phyloP scores from a whole-genome alignment of 1,140 invertebrate species.

The Drosophila bocqueti region DNA sequence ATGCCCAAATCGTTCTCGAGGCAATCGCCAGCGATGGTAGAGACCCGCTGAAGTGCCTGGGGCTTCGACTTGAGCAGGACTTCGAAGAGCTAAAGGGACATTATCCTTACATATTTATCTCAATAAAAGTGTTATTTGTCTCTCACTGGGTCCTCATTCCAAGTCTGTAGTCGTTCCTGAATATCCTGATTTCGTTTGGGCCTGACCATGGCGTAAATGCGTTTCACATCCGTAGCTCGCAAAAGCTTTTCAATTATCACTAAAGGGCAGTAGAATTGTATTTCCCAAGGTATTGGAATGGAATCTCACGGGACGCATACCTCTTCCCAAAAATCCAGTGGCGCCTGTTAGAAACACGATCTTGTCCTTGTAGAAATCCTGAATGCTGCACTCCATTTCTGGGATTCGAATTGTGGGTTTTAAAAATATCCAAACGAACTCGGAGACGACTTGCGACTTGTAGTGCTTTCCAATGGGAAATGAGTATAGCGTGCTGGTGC shows the following conservation, averaged over 20 bases:
- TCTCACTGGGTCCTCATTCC: conserved; percentile 86
- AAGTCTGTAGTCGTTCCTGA: conserved; percentile 88
- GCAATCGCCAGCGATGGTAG: conserved; percentile 87
- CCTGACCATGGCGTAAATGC: conserved; percentile 91
- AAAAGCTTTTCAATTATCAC: conserved; percentile 92
- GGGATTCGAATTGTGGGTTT: too few relatives aligned
- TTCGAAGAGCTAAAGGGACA: conserved; percentile 13
- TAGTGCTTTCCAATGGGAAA: not conserved
- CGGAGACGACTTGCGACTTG: not conserved
- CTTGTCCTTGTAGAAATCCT: conserved; percentile 35
- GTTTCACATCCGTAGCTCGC: conserved; percentile 89
- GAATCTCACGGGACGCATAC: not conserved
- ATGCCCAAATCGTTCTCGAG: conserved; percentile 89
- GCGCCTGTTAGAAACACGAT: conserved; percentile 25
- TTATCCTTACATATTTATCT: not conserved
- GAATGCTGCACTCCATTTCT: conserved; percentile 23
- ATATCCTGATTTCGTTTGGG: conserved; percentile 91
- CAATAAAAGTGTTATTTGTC: too few relatives aligned
- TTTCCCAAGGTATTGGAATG: too few relatives aligned
- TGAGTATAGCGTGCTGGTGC: not conserved
- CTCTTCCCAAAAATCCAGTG: conserved; percentile 37
- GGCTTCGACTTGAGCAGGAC: conserved; percentile 10
- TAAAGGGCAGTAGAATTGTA: conserved; percentile 25
- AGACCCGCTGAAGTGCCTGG: conserved; percentile 35
- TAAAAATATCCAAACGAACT: too few relatives aligned